phyloP scores from a whole-genome alignment of 2,113 vertebrate genomes.

The Varanus salvator region DNA sequence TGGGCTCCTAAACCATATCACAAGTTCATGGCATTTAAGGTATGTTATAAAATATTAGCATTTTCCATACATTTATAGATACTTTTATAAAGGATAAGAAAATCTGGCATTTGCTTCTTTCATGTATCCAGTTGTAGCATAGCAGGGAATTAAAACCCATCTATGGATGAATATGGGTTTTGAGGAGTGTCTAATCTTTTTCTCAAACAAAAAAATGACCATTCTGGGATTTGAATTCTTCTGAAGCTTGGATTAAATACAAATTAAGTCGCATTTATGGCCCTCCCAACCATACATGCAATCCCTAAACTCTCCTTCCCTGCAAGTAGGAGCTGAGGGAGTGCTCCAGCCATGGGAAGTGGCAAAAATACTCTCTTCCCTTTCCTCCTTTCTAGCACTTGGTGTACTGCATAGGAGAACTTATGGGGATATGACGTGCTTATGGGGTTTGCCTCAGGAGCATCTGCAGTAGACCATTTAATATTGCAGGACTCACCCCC shows the following conservation, averaged over 20 bases:
- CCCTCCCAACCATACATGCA: background rate
- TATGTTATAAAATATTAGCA: slow-evolving; percentile 65
- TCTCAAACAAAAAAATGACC: background rate
- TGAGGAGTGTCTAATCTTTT: background rate
- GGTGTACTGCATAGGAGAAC: background rate
- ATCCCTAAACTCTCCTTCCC: background rate
- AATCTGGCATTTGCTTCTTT: background rate
- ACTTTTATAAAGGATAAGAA: slow-evolving; percentile 1
- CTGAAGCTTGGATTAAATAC: background rate
- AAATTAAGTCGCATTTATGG: background rate
- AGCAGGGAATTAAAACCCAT: background rate
- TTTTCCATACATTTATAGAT: background rate
- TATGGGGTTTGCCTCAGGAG: too few relatives aligned
- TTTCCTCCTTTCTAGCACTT: background rate
- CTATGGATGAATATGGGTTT: background rate
- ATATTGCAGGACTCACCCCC: too few relatives aligned
- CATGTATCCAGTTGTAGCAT: background rate
- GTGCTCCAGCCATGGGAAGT: background rate
- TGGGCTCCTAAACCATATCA: slow-evolving; percentile 99
- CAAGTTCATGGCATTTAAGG: slow-evolving; percentile 99
- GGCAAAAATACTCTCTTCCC: background rate
- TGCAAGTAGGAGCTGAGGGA: background rate
- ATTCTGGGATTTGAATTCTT: background rate
- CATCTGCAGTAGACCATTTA: too few relatives aligned
- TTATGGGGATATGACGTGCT: too few relatives aligned